A percentile compares a stretch with the other conserved stretches of the same genome.
phyloP scores from a whole-genome alignment of 2,113 vertebrate species.

The Misgurnus mizolepis region DNA sequence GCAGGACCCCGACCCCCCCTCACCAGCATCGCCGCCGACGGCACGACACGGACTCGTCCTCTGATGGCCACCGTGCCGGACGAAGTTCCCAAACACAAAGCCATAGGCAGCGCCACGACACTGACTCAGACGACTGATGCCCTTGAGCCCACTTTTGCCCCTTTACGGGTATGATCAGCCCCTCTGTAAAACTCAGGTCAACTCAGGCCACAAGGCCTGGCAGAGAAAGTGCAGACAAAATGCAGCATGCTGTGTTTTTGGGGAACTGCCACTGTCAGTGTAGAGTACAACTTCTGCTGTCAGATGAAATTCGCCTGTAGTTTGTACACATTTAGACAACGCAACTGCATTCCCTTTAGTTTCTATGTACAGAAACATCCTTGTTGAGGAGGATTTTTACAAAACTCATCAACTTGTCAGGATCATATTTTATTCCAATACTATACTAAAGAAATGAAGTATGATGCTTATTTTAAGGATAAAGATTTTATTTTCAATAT shows the following conservation, averaged over 20 bases:
- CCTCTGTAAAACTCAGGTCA: not conserved
- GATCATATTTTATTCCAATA: too few relatives aligned
- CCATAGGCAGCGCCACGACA: conserved; percentile 73
- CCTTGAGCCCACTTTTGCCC: conserved; percentile 10
- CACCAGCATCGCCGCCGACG: conserved; percentile 59
- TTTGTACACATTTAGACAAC: not conserved
- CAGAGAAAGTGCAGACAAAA: not conserved
- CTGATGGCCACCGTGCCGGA: conserved; percentile 61
- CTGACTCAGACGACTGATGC: conserved; percentile 75
- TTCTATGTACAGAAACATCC: not conserved
- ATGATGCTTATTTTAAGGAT: too few relatives aligned
- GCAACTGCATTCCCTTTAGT: not conserved
- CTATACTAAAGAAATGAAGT: too few relatives aligned
- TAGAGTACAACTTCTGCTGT: not conserved
- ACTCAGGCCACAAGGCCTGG: not conserved
- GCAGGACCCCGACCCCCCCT: conserved; percentile 50
- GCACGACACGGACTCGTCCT: conserved; percentile 66
- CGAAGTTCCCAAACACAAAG: conserved; percentile 61
- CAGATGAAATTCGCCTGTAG: not conserved
- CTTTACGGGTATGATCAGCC: too few relatives aligned
- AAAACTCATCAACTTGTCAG: too few relatives aligned
- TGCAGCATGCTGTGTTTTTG: not conserved
- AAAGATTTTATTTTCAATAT: too few relatives aligned
- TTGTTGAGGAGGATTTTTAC: not conserved
- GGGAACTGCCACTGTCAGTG: not conserved